Conservation (phyloP, 2,113 vertebrate genomes). For the Myrmecophaga tridactyla region DNA sequence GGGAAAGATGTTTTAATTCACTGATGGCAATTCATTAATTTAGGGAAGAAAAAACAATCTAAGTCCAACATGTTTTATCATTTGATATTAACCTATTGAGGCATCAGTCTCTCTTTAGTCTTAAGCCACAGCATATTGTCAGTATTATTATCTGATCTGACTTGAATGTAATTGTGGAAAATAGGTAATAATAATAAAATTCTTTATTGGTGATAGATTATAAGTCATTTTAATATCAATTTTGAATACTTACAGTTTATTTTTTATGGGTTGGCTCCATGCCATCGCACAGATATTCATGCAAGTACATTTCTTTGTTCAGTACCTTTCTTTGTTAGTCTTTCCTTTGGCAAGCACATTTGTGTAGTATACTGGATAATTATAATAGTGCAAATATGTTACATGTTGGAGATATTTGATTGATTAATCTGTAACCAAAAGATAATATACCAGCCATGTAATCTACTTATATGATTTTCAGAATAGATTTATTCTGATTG, state of each 20-base stretch:
- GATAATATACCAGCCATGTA: not conserved
- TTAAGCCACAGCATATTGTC: constrained; percentile 44
- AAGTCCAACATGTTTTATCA: constrained; percentile 57
- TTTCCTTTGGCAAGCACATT: not conserved
- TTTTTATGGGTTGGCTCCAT: not conserved
- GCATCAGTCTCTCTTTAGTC: constrained; percentile 55
- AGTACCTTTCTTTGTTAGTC: not conserved
- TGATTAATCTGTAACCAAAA: not conserved
- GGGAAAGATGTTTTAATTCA: constrained; percentile 60
- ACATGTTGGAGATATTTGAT: not conserved
- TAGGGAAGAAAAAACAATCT: constrained; percentile 68
- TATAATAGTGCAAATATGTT: not conserved
- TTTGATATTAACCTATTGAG: constrained; percentile 42
- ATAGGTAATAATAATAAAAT: constrained; percentile 58
- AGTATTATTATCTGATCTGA: constrained; percentile 56
- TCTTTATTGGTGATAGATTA: constrained; percentile 34
- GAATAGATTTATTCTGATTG: not conserved
- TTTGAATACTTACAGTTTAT: constrained; percentile 35
- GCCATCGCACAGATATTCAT: not conserved
- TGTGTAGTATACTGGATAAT: not conserved
- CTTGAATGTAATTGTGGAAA: constrained; percentile 35
- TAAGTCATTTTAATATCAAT: constrained; percentile 54
- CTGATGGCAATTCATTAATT: constrained; percentile 60
- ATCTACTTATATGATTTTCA: not conserved
- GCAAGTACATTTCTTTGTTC: not conserved